Base-by-base conservation (phyloP, 2,888 invertebrate species). In the Conchocele bisecta region DNA sequence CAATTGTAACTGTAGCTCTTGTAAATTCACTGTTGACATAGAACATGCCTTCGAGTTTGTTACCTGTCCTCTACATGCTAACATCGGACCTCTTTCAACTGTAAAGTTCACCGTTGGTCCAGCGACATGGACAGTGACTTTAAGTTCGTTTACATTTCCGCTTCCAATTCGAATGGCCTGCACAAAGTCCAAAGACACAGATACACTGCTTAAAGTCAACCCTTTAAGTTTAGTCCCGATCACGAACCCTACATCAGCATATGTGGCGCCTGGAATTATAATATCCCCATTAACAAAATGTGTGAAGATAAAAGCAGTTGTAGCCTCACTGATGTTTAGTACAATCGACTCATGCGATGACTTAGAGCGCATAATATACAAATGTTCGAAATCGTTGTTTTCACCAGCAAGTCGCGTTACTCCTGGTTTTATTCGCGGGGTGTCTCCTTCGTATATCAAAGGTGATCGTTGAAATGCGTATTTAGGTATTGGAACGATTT, bases 221-320 rank as follows among this genome's bases (percentile, higher is more conserved):
- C 28, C 60, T 9, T 60, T 22, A 1, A 33, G 6, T 11, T 0
- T 4, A 22, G 24, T 66, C n/a, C 76, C 77, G 20, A 82, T 53
- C 22, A 75, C 82, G 24, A 83, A 68, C 1, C 75, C 84, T n/a
- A 82, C 67, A 53, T 84, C 84, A 1, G 75, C 82, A 51, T 72
- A 69, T 5, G 66, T 22, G 17, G 76, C 72, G 3, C 76, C 72
- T 5, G 76, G 76, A 13, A 69, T 63, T 9, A 76, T 48, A n/a
- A 57, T 46, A 3, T 13, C 13, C 1, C 46, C 59, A 6, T 46
- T 44, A 0, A 76, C 65, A 31, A 66, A 11, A 56, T 76, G 76
- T 26, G 68, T 58, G 29, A 37, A 69, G 20, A 76, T 51, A 58
- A 53, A 76, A 0, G 72, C 54, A 2, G 66, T 51, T 2, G 48